Percentiles rank a stretch among this genome's conserved stretches.
These are phyloP conservation scores for Melieria omissa DNA, from an alignment of 2,888 invertebrate species.

Conservation along the genomic window DNA sequence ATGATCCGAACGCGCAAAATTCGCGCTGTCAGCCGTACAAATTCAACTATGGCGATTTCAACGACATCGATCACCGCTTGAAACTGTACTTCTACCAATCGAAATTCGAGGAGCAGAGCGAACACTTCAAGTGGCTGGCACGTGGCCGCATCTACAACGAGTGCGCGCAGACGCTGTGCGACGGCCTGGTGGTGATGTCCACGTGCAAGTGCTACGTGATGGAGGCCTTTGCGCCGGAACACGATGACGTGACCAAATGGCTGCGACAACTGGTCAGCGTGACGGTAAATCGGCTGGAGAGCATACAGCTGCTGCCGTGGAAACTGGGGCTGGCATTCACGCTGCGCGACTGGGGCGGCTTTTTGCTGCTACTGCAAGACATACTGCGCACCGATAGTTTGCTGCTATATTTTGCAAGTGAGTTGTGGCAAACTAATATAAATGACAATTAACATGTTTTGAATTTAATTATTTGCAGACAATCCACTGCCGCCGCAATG, in stretches of 20 bases:
- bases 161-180: slow-evolving; percentile 59
- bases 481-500: slow-evolving; percentile 66
- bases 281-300: slow-evolving; percentile 67
- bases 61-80: slow-evolving; percentile 71
- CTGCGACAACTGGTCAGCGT: slow-evolving; percentile 67
- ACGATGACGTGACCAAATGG: slow-evolving; percentile 70
- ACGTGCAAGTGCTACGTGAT: slow-evolving; percentile 69
- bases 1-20: not conserved
- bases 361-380: slow-evolving; percentile 68
- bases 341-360: slow-evolving; percentile 65
- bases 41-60: slow-evolving; percentile 70
- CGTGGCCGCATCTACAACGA: slow-evolving; percentile 68
- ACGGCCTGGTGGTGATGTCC: slow-evolving; percentile 69
- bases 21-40: slow-evolving; percentile 62
- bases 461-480: slow-evolving; percentile 53
- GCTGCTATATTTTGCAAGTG: slow-evolving; percentile 68
- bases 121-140: slow-evolving; percentile 69
- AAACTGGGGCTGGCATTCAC: slow-evolving; percentile 69
- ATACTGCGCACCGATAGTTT: slow-evolving; percentile 69
- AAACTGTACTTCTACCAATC: slow-evolving; percentile 70
- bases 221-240: slow-evolving; percentile 67
- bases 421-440: slow-evolving; percentile 35
- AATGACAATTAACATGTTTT: slow-evolving; percentile 5
- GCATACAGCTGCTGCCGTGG: slow-evolving; percentile 69
- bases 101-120: slow-evolving; percentile 70